A percentile compares a stretch with the other conserved stretches of the same genome.
These are phyloP conservation scores for Pseudorasbora parva DNA, from an alignment of 2,113 vertebrate genomes.

Conservation along the genomic window DNA sequence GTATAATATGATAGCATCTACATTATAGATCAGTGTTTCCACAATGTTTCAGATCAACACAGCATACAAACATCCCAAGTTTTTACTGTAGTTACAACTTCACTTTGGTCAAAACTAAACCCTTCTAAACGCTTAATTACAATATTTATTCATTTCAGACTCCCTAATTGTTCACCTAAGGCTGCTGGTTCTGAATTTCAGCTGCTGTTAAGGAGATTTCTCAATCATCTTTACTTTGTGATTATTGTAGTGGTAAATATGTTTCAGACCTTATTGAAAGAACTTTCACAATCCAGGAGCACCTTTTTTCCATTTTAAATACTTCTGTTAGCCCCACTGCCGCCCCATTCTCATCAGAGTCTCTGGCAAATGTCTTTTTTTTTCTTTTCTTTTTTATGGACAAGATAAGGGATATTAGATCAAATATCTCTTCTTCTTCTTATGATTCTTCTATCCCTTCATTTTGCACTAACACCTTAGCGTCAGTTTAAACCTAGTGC, in stretches of 20 bases:
- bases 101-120: too few species aligned
- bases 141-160: not conserved
- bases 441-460: not conserved
- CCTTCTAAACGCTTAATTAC: too few species aligned
- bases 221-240: not conserved
- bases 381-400: not conserved
- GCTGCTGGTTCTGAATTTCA: not conserved
- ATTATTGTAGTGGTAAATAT: not conserved
- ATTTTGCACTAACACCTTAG: not conserved
- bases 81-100: too few species aligned
- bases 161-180: not conserved
- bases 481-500: not conserved
- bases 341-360: not conserved
- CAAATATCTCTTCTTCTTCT: not conserved
- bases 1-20: too few species aligned
- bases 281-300: not conserved
- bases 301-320: not conserved
- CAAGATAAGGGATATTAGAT: not conserved
- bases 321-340: not conserved
- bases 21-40: too few species aligned
- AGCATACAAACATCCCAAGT: too few species aligned
- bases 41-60: too few species aligned
- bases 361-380: not conserved
- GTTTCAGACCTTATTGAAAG: not conserved
- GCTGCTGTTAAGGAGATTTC: not conserved